Conservation (phyloP, 2,113 vertebrate species). For the Prolemur simus region DNA sequence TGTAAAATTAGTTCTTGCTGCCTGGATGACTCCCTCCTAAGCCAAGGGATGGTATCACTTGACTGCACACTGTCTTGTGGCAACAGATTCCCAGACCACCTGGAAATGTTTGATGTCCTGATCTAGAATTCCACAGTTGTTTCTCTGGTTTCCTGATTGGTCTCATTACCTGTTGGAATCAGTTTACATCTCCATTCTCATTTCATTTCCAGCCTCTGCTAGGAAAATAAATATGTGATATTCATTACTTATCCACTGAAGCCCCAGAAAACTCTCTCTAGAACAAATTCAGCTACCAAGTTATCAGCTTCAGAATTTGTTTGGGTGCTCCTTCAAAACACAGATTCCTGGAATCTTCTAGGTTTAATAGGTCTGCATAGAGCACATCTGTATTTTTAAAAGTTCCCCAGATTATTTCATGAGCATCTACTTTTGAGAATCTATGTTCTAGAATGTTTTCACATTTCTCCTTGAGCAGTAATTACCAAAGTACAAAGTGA, state of each 20-base stretch:
- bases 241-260: background rate
- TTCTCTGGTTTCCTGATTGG: conserved; percentile 24
- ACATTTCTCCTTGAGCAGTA: conserved; percentile 1
- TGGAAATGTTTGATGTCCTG: background rate
- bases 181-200: background rate
- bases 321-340: conserved; percentile 13
- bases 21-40: background rate
- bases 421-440: conserved; percentile 25
- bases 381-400: background rate
- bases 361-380: background rate
- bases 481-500: conserved; percentile 42
- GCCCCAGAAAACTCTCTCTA: background rate
- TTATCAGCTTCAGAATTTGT: conserved; percentile 42
- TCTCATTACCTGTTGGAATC: conserved; percentile 30
- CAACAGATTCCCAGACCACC: background rate
- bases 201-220: conserved; percentile 27
- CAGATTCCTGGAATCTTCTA: conserved; percentile 35
- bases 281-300: background rate
- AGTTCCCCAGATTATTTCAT: background rate
- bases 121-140: conserved; percentile 22
- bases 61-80: background rate
- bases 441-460: conserved; percentile 41
- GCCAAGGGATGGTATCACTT: background rate
- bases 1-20: conserved; percentile 33
- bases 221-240: background rate